Percentiles rank a stretch among this genome's conserved stretches.
These are phyloP conservation scores for Octopus bimaculoides DNA, from an alignment of 1,140 invertebrate species.

Conservation along the genomic window DNA sequence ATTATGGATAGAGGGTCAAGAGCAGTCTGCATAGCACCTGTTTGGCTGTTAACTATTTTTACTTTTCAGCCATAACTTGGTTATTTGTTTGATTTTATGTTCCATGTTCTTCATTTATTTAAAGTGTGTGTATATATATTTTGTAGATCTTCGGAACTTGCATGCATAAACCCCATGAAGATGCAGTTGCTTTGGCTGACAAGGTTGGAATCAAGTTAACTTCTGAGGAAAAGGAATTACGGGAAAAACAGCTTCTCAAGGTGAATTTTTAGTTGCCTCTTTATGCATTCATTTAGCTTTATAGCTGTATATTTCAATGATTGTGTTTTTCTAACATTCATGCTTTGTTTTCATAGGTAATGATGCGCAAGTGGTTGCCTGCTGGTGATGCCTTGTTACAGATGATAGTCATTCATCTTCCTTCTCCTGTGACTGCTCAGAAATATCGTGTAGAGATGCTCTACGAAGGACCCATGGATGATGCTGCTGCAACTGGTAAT, in stretches of 20 bases:
- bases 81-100: not conserved
- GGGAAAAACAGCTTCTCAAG: constrained; percentile 62
- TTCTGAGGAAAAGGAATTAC: constrained; percentile 93
- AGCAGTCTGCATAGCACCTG: too few relatives aligned
- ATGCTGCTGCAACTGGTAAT: constrained; percentile 87
- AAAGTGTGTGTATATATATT: not conserved
- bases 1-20: too few relatives aligned
- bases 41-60: too few relatives aligned
- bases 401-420: constrained; percentile 99
- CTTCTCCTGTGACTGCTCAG: constrained; percentile 97
- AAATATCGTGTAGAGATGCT: constrained; percentile 98
- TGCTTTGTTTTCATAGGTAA: constrained; percentile 48
- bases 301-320: not conserved
- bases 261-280: constrained; percentile 58
- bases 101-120: not conserved
- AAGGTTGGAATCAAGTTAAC: constrained; percentile 88
- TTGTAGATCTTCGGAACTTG: constrained; percentile 86
- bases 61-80: not conserved
- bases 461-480: constrained; percentile 85
- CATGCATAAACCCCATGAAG: constrained; percentile 95
- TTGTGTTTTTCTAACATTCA: not conserved
- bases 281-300: too few relatives aligned
- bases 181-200: constrained; percentile 71
- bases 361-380: constrained; percentile 98
- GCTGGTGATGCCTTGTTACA: constrained; percentile 99